A percentile compares a stretch with the other conserved stretches of the same genome.
Evolutionary conservation across 2,888 invertebrate genomes (phyloP).

Genomic region (Tineola bisselliella): DNA sequence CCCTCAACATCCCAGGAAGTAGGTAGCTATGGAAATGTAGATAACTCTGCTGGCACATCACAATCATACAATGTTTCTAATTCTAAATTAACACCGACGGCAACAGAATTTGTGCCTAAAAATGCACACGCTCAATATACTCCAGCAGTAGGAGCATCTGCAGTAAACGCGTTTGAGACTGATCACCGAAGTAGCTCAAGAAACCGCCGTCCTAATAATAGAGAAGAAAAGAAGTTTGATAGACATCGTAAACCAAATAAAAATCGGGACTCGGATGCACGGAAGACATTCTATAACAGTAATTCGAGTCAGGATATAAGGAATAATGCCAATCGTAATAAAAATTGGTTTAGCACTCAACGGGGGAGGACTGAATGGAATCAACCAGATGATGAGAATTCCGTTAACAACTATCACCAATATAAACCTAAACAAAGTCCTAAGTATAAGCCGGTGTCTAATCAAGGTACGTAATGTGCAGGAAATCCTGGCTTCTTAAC

Average conservation of each 20-base stretch:
- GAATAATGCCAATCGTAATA: slow-evolving; percentile 27
- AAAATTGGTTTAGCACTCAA: slow-evolving; percentile 46
- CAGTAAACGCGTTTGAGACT: not conserved
- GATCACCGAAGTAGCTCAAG: not conserved
- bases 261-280: not conserved
- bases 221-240: not conserved
- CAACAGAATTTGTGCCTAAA: slow-evolving; percentile 69
- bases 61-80: slow-evolving; percentile 31
- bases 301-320: slow-evolving; percentile 43
- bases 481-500: too few relatives aligned
- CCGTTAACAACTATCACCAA: slow-evolving; percentile 44
- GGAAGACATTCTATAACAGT: slow-evolving; percentile 51
- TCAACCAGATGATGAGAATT: slow-evolving; percentile 49
- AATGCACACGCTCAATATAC: slow-evolving; percentile 15
- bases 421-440: slow-evolving; percentile 24
- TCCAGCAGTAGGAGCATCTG: not conserved
- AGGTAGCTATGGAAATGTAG: not conserved
- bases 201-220: not conserved
- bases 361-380: slow-evolving; percentile 37
- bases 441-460: slow-evolving; percentile 12
- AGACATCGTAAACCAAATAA: not conserved
- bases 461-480: not conserved
- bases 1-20: slow-evolving; percentile 29
- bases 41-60: not conserved
- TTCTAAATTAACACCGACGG: slow-evolving; percentile 66